These are phyloP conservation scores for Choristoneura fumiferana DNA, from an alignment of 1,140 invertebrate genomes.

Conservation along the genomic window DNA sequence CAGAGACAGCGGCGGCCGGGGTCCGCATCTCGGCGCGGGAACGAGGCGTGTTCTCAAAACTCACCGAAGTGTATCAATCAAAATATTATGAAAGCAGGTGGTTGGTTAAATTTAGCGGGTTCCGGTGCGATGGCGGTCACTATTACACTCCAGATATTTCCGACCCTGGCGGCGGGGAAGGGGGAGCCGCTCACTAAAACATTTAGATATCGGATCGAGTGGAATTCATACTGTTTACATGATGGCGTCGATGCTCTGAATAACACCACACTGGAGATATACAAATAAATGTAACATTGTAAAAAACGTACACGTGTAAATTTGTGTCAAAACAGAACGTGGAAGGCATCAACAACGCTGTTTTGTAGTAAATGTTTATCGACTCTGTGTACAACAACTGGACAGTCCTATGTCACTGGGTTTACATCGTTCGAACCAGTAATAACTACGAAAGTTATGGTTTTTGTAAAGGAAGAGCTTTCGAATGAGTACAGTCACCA, in stretches of 20 bases:
- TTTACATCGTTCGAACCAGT: too few species aligned
- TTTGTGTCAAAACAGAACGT: too few species aligned
- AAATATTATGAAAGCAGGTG: constrained; percentile 3
- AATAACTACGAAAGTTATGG: too few species aligned
- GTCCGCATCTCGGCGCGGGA: neutral
- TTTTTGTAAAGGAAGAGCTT: too few species aligned
- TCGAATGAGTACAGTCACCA: too few species aligned
- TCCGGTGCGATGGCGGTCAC: neutral
- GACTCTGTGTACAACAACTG: too few species aligned
- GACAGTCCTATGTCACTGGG: too few species aligned
- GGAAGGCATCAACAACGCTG: too few species aligned
- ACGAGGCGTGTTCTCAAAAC: neutral
- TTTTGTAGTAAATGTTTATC: too few species aligned
- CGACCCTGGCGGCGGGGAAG: neutral
- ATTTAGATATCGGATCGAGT: neutral
- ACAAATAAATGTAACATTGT: too few species aligned
- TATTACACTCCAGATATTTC: neutral
- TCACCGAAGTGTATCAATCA: neutral
- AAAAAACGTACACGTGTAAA: too few species aligned
- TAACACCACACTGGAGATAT: neutral
- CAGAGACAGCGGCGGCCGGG: neutral
- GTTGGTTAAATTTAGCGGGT: neutral
- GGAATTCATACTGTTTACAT: neutral
- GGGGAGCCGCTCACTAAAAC: neutral
- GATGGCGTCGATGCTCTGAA: neutral